Conservation (phyloP, 2,888 invertebrate genomes). For the Pristionchus arcanus region DNA sequence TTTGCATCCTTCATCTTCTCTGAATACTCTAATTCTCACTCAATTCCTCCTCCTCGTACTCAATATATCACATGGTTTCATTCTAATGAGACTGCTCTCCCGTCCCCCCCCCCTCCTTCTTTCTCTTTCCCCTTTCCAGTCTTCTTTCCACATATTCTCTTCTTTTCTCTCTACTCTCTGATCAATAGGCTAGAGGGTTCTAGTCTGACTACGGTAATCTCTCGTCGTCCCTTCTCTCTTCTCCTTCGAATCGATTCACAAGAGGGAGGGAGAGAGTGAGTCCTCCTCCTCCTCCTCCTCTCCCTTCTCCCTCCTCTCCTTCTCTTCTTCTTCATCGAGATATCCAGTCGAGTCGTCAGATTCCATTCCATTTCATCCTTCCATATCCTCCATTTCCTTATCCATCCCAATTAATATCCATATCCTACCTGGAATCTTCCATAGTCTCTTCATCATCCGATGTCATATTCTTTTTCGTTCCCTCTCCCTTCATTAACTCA, state of each 20-base stretch:
- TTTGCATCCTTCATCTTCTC: background rate
- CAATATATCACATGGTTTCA: conserved; percentile 45
- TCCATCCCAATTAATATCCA: background rate
- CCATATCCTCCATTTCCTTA: background rate
- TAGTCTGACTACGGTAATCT: conserved; percentile 9
- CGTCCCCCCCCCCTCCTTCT: background rate
- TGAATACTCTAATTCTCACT: background rate
- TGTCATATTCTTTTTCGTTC: background rate
- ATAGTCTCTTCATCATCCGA: background rate
- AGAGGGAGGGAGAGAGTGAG: conserved; percentile 2
- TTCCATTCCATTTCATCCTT: conserved; percentile 31
- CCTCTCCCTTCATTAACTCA: background rate
- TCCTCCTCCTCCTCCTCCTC: background rate
- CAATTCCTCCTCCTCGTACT: conserved; percentile 7
- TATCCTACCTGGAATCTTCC: background rate
- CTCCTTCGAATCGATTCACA: conserved; percentile 30
- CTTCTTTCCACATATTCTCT: conserved; percentile 45
- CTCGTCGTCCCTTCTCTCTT: conserved; percentile 8
- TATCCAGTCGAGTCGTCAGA: conserved; percentile 2
- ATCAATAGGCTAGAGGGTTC: conserved; percentile 34
- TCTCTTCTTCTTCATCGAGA: background rate
- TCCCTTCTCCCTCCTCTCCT: background rate
- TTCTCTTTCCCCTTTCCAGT: background rate
- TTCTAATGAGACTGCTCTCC: conserved; percentile 47
- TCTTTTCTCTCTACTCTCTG: background rate